Evolutionary conservation across 1,140 invertebrate species (phyloP).

Genomic region (Solen grandis): DNA sequence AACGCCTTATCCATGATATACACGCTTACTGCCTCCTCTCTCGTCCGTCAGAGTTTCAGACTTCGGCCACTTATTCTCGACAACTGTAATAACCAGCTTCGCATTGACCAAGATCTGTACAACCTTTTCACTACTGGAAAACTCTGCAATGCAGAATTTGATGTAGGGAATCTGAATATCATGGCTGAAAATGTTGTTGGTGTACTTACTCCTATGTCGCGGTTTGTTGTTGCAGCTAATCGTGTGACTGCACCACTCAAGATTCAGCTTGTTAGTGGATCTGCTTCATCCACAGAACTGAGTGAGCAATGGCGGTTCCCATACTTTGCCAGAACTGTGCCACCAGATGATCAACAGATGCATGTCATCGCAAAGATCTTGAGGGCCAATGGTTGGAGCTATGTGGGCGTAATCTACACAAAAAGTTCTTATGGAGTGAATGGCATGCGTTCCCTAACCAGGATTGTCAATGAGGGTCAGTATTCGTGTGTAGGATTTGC

Average conservation of each 20-base stretch:
- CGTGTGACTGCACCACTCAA: conserved; percentile 65
- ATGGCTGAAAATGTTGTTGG: conserved; percentile 67
- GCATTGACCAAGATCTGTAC: conserved; percentile 76
- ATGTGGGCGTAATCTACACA: conserved; percentile 86
- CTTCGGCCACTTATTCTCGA: conserved; percentile 76
- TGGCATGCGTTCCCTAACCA: conserved; percentile 45
- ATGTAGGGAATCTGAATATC: conserved; percentile 30
- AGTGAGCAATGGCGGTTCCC: conserved; percentile 88
- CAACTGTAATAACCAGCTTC: conserved; percentile 70
- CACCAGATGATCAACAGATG: conserved; percentile 89
- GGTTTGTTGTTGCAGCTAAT: conserved; percentile 67
- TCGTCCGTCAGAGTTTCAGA: conserved; percentile 18
- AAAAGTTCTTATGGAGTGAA: conserved; percentile 82
- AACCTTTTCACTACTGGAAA: conserved; percentile 76
- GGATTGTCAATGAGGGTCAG: conserved; percentile 35
- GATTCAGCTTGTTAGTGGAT: conserved; percentile 85
- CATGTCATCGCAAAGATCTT: conserved; percentile 87
- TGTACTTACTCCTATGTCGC: conserved; percentile 70
- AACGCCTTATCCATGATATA: conserved; percentile 71
- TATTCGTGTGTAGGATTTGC: conserved; percentile 58
- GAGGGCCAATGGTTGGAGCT: conserved; percentile 88
- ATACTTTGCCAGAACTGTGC: conserved; percentile 90
- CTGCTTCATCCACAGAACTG: conserved; percentile 87
- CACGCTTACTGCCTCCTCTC: conserved; percentile 51
- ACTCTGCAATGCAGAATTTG: conserved; percentile 67